Percentiles rank a stretch among this genome's conserved stretches.
Conservation (phyloP, 1,140 invertebrate species). For the Aphidius ervi region DNA sequence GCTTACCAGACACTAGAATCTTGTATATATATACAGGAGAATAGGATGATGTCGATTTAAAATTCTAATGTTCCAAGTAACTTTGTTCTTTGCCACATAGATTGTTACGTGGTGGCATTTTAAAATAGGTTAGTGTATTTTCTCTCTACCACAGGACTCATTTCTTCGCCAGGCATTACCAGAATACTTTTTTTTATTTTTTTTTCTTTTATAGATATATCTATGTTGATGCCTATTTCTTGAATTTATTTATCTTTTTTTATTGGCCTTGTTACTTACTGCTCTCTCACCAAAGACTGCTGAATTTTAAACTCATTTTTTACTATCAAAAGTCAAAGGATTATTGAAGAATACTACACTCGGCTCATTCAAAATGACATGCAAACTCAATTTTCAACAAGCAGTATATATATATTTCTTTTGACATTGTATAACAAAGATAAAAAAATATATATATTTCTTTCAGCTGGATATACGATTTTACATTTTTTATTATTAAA, state of each 20-base stretch:
- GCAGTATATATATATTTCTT: no score
- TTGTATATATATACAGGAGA: not conserved
- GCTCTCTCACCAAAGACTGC: not conserved
- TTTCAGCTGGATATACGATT: not conserved
- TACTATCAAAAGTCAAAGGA: conserved; percentile 1
- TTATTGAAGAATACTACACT: conserved; percentile 1
- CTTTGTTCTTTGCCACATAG: conserved; percentile 26
- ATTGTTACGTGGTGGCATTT: conserved; percentile 21
- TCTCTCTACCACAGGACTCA: conserved; percentile 13
- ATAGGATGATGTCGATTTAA: conserved; percentile 22
- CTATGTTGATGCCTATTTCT: not conserved
- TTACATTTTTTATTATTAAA: not conserved
- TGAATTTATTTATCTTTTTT: conserved; percentile 1
- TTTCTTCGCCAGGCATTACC: conserved; percentile 15
- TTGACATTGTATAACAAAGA: not conserved
- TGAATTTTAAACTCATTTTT: not conserved
- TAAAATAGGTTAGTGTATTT: conserved; percentile 23
- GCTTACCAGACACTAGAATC: conserved; percentile 1
- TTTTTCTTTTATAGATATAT: conserved; percentile 1
- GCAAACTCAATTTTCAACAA: conserved; percentile 18
- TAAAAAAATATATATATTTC: not conserved
- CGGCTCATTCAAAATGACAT: conserved; percentile 12
- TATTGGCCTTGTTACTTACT: not conserved
- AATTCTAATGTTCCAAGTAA: conserved; percentile 21
- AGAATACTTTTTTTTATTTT: conserved; percentile 5